Evolutionary conservation across 1,140 invertebrate species (phyloP), one percentile per base, ranked within the genome.

Genomic region (Hormaphis cornu): DNA sequence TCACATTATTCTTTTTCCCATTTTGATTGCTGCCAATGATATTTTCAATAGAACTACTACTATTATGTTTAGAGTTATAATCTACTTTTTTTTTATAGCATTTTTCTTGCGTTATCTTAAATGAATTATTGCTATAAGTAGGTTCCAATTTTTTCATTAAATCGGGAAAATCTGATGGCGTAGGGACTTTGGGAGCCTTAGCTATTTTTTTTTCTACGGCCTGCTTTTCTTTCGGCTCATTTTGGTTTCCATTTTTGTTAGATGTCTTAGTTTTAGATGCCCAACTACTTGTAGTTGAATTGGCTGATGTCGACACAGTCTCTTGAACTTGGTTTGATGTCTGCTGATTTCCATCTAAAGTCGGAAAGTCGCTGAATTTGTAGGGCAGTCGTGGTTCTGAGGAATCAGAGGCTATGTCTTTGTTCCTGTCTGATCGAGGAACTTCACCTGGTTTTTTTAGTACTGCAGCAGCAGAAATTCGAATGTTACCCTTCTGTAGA

Each of bases 111-210:
- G 28, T 66, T 66, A 3, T 44, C 61, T 8, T 50, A 66, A 18
- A 50, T 66, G n/a, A 44, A 42, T 0, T 50, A 16, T 66, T 66
- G 18, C 61, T 66, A 8, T 66, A 50, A 16, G 44, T 50, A 5
- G 61, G 61, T 50, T 66, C 61, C 14, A 35, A 66, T 35, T 66
- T 66, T 48, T 66, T 66, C 14, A 50, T 66, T 1, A 66, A 35
- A 50, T 66, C 50, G 4, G 61, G 61, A 48, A 66, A 66, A 5
- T 66, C 61, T 20, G 61, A 66, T 9, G 61, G 28, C 2, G 44
- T 14, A 6, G 61, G 61, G 0, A 66, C 44, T 35, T 66, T 66
- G 2, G 61, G 61, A 8, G 61, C 61, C 28, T 66, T 44, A 10
- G 61, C 61, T 20, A 66, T 66, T 35, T 66, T 66, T 9, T 50